Percentiles rank a stretch among this genome's conserved stretches.
These are phyloP conservation scores for Brachyhypopomus occidentalis DNA, from an alignment of 2,113 vertebrate species.

Conservation along the genomic window DNA sequence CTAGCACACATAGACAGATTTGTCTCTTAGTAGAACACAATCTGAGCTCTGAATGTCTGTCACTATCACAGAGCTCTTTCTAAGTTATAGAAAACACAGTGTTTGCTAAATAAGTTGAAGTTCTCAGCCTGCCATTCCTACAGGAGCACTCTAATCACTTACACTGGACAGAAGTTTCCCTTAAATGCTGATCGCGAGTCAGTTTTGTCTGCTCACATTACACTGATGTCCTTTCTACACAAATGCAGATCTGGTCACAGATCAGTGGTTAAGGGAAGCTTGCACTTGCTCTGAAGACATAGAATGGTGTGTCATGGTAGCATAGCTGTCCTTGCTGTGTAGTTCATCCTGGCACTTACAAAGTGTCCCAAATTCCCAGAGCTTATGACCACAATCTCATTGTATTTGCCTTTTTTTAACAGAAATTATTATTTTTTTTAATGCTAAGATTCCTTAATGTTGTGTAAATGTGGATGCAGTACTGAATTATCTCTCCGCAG, in stretches of 20 bases:
- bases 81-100: not conserved
- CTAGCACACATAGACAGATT: too few species aligned
- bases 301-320: conserved; percentile 30
- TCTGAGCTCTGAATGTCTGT: too few species aligned
- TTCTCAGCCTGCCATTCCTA: conserved; percentile 23
- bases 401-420: not conserved
- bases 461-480: conserved; percentile 54
- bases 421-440: conserved; percentile 23
- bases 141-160: conserved; percentile 37
- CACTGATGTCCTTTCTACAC: not conserved
- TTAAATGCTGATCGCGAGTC: conserved; percentile 34
- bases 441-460: conserved; percentile 42
- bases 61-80: not conserved
- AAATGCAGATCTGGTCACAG: conserved; percentile 20
- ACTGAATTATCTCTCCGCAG: conserved; percentile 39
- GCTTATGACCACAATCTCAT: conserved; percentile 33
- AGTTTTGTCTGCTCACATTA: conserved; percentile 16
- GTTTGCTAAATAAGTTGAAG: not conserved
- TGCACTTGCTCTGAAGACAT: not conserved
- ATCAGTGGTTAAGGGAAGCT: conserved; percentile 24
- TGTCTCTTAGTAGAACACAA: too few species aligned
- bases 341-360: conserved; percentile 33
- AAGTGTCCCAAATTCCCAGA: conserved; percentile 26
- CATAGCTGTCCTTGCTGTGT: conserved; percentile 38
- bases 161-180: conserved; percentile 32